These are phyloP conservation scores for Pelecanoides urinatrix DNA, from an alignment of 2,113 vertebrate species.

Conservation along the genomic window DNA sequence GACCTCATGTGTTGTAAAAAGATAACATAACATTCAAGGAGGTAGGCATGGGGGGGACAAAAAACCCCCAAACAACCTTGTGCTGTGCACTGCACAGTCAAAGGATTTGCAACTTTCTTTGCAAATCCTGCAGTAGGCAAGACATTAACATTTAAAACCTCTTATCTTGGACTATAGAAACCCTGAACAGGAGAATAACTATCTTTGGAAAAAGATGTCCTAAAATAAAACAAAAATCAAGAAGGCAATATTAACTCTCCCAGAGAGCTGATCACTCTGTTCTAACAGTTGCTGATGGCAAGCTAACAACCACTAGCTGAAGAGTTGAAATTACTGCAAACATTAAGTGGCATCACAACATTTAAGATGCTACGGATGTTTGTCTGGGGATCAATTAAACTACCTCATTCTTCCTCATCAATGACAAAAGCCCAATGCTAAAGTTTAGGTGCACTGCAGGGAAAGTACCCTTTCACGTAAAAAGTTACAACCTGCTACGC, in stretches of 20 bases:
- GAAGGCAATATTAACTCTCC: background rate
- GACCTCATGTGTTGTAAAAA: background rate
- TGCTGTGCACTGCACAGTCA: background rate
- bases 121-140: background rate
- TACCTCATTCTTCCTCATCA: background rate
- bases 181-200: background rate
- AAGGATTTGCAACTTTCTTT: background rate
- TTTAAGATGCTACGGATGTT: background rate
- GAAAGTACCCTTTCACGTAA: background rate
- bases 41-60: accelerated
- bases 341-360: background rate
- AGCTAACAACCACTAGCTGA: background rate
- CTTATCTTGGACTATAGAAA: background rate
- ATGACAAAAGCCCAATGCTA: background rate
- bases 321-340: background rate
- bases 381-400: background rate
- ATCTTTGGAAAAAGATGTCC: background rate
- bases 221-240: background rate
- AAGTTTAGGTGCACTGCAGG: background rate
- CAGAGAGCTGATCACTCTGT: background rate
- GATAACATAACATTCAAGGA: background rate
- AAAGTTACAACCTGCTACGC: background rate
- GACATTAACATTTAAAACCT: background rate
- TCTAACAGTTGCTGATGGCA: background rate
- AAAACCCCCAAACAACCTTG: background rate